A percentile compares a stretch with the other conserved stretches of the same genome.
These are phyloP conservation scores for Xestoiulus laeticollis DNA, from an alignment of 2,888 invertebrate species.

Conservation along the genomic window DNA sequence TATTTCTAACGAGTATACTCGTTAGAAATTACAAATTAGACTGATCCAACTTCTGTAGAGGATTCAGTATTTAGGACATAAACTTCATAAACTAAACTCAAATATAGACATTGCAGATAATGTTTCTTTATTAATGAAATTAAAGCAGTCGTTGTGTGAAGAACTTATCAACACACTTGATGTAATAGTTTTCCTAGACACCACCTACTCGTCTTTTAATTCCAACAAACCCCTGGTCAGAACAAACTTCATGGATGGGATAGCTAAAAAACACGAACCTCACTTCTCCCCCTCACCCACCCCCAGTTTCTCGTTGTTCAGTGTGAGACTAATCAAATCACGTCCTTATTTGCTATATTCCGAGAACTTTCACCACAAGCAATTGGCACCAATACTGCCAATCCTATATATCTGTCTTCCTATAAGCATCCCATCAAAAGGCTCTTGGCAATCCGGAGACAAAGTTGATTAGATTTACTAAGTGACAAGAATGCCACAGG, in stretches of 20 bases:
- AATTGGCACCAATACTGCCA: constrained; percentile 52
- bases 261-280: constrained; percentile 7
- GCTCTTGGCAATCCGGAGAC: constrained; percentile 54
- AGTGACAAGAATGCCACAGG: constrained; percentile 55
- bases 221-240: constrained; percentile 34
- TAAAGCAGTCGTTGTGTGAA: constrained; percentile 5
- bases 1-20: too few species aligned
- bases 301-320: constrained; percentile 7
- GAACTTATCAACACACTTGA: not conserved
- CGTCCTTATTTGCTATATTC: constrained; percentile 49
- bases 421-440: constrained; percentile 49
- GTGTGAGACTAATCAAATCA: constrained; percentile 54
- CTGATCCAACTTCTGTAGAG: too few species aligned
- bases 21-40: too few species aligned
- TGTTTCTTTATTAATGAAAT: not conserved
- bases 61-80: too few species aligned
- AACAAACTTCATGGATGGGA: constrained; percentile 29
- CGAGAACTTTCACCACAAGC: constrained; percentile 50
- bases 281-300: not conserved
- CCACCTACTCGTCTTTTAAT: constrained; percentile 14
- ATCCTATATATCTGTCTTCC: constrained; percentile 17
- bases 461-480: constrained; percentile 55
- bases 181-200: constrained; percentile 29
- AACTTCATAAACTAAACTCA: not conserved
- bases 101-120: not conserved